phyloP scores from a whole-genome alignment of 2,113 vertebrate species.

The Proteles cristata region DNA sequence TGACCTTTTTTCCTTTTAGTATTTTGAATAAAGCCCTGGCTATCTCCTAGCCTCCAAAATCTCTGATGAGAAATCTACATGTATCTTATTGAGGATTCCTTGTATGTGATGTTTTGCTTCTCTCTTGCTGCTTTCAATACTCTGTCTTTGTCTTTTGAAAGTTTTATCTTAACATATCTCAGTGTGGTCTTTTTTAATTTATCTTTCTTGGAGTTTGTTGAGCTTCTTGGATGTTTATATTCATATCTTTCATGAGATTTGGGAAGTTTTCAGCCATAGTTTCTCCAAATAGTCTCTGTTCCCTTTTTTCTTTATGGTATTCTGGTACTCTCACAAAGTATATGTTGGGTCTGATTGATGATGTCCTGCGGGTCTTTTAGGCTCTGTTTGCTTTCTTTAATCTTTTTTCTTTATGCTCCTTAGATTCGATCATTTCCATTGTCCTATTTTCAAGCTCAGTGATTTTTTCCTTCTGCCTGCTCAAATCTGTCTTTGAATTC shows the following conservation, averaged over 20 bases:
- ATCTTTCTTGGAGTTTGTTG: not conserved
- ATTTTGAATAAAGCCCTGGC: not conserved
- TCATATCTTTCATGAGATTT: not conserved
- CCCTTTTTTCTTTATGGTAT: not conserved
- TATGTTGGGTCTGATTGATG: not conserved
- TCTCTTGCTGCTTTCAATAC: not conserved
- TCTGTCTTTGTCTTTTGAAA: not conserved
- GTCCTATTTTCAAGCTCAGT: not conserved
- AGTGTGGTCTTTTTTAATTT: not conserved
- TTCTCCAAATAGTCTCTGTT: not conserved
- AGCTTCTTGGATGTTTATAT: not conserved
- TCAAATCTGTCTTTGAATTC: not conserved
- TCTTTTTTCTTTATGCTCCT: not conserved
- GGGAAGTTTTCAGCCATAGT: not conserved
- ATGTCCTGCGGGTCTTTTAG: not conserved
- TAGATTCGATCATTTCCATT: not conserved
- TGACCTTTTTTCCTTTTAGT: not conserved
- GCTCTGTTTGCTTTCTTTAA: not conserved
- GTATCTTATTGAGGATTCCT: not conserved
- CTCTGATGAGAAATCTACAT: not conserved
- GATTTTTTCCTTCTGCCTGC: not conserved
- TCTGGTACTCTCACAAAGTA: not conserved
- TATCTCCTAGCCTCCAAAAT: not conserved
- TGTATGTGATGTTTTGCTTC: not conserved
- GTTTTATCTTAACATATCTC: not conserved